A percentile compares a stretch with the other conserved stretches of the same genome.
These are phyloP conservation scores for Alca torda DNA, from an alignment of 2,797 vertebrate species.

Conservation along the genomic window DNA sequence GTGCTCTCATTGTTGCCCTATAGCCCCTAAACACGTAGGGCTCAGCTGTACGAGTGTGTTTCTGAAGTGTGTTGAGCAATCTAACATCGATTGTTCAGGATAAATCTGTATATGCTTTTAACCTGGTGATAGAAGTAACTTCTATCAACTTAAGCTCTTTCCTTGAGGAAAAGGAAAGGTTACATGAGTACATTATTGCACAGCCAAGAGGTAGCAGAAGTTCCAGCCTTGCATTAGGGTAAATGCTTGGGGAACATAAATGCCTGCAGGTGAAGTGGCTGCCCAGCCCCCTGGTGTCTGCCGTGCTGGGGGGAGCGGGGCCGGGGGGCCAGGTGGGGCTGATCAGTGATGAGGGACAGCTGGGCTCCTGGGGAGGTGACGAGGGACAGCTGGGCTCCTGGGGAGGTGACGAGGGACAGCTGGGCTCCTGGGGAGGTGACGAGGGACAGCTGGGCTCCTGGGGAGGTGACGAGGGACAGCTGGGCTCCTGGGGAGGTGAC, in stretches of 20 bases:
- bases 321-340: background rate
- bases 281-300: fast-evolving
- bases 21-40: fast-evolving
- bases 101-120: background rate
- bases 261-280: background rate
- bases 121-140: too few relatives aligned
- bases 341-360: background rate
- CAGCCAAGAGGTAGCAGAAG: background rate
- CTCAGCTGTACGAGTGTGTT: fast-evolving
- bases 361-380: background rate
- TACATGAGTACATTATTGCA: fast-evolving
- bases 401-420: too few relatives aligned
- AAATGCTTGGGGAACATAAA: fast-evolving
- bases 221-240: background rate
- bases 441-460: too few relatives aligned
- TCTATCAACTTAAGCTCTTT: background rate
- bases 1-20: background rate
- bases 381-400: background rate
- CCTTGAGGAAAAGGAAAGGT: background rate
- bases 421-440: too few relatives aligned
- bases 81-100: fast-evolving
- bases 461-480: background rate
- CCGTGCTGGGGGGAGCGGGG: background rate
- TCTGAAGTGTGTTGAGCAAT: background rate
- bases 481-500: background rate